These are phyloP conservation scores for Zoanthus gigantus DNA, from an alignment of 92 coral and sea anemone species.

Conservation along the genomic window DNA sequence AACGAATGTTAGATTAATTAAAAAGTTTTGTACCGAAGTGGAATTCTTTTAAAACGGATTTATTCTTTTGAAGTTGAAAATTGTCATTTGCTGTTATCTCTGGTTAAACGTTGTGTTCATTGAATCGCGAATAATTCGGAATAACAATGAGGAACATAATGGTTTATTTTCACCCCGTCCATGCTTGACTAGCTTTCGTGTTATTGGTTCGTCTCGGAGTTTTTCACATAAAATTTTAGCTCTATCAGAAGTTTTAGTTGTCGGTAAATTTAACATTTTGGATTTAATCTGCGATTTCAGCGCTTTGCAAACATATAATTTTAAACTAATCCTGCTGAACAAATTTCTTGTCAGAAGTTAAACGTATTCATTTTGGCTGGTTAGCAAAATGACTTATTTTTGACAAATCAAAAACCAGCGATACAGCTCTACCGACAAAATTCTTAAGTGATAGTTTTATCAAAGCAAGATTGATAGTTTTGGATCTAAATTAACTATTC, in stretches of 20 bases:
- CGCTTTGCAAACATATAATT: constrained; percentile 36
- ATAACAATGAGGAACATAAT: constrained; percentile 40
- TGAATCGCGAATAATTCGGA: constrained; percentile 47
- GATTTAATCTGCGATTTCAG: constrained; percentile 35
- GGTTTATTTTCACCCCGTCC: constrained; percentile 47
- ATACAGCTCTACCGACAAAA: constrained; percentile 20
- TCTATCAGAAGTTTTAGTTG: constrained; percentile 21
- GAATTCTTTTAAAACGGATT: constrained; percentile 40
- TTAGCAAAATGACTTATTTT: constrained; percentile 40
- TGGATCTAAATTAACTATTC: constrained; percentile 28
- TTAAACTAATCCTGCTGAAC: constrained; percentile 32
- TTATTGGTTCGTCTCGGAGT: constrained; percentile 15
- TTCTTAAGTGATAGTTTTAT: constrained; percentile 26
- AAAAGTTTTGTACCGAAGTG: constrained; percentile 15
- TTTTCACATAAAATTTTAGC: constrained; percentile 6
- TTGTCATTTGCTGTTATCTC: constrained; percentile 33
- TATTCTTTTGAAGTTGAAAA: constrained; percentile 43
- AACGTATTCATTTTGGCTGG: constrained; percentile 39
- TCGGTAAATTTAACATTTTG: constrained; percentile 20
- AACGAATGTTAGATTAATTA: neutral
- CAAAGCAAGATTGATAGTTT: constrained; percentile 43
- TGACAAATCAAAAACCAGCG: constrained; percentile 33
- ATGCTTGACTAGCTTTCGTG: constrained; percentile 42
- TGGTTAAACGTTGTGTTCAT: constrained; percentile 46
- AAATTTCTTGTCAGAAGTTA: constrained; percentile 26